Base-by-base conservation (phyloP, 2,113 vertebrate genomes). In the Callipepla squamata region DNA sequence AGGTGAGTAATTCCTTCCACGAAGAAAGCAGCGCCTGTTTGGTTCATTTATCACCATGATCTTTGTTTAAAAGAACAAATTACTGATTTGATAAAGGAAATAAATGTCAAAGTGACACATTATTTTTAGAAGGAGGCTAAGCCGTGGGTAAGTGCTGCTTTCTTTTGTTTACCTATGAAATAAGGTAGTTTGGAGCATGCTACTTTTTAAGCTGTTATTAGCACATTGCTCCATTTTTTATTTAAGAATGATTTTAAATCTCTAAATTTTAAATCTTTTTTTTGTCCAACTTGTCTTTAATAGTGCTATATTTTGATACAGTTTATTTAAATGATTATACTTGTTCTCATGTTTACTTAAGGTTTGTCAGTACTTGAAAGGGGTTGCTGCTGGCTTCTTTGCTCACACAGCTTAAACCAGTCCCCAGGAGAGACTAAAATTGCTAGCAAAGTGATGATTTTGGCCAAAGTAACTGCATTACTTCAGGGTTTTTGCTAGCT, bases 1-100 rank as follows among this genome's bases (percentile, higher is more conserved):
- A 98, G 99, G 99, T 99, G 89, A 97, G 98, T 97, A 87, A 94
- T 91, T 70, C 63, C 91, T 95, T 93, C 90, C 70, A 78, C 38
- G 13, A 16, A 73, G 88, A 79, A 87, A 91, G 85, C 78, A 38
- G n/a, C n/a, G 20, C 72, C 42, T 5, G 53, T 85, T 48, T 58
- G 65, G 75, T 70, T 95, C 92, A 36, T 81, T 88, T 34, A 22
- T 84, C 63, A 59, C 47, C 4, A 6, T 18, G 61, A 9, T 1
- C 20, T 74, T 83, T 92, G 69, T 86, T 95, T 86, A 42, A 94
- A 95, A 57, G 45, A 48, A 4, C 65, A 53, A 76, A 78, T 92
- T 80, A 34, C 1, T 1, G 85, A 28, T 89, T 91, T 90, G 91
- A 94, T 94, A 93, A 63, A 94, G 91, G 75, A 93, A 94, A 80